These are phyloP conservation scores for Hermaeophaga mercurialis DNA, from an alignment of 2,888 invertebrate species.

Conservation along the genomic window DNA sequence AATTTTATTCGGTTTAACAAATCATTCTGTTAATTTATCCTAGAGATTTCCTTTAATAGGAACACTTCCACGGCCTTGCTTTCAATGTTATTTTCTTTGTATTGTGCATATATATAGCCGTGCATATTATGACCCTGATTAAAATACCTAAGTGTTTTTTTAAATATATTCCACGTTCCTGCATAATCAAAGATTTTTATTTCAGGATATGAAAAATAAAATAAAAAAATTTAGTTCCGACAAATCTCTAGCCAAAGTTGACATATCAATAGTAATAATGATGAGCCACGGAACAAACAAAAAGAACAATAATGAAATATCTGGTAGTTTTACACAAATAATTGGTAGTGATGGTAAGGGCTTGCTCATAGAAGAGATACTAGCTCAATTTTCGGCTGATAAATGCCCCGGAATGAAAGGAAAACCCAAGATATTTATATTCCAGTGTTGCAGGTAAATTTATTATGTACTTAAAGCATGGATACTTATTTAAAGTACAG, in stretches of 20 bases:
- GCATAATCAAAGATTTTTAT: constrained; percentile 1
- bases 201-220: constrained; percentile 46
- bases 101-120: too few species aligned
- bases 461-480: too few species aligned
- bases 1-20: too few species aligned
- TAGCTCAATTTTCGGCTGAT: constrained; percentile 64
- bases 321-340: constrained; percentile 62
- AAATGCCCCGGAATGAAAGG: constrained; percentile 61
- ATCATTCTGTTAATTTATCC: too few species aligned
- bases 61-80: too few species aligned
- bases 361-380: constrained; percentile 61
- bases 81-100: too few species aligned
- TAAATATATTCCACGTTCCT: too few species aligned
- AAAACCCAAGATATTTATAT: constrained; percentile 75
- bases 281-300: constrained; percentile 69
- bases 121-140: too few species aligned
- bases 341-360: constrained; percentile 64
- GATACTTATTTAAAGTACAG: too few species aligned
- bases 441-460: constrained; percentile 71
- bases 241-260: constrained; percentile 58
- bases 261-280: constrained; percentile 68
- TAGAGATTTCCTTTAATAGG: too few species aligned
- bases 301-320: constrained; percentile 42
- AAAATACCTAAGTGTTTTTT: too few species aligned
- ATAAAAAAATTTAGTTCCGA: constrained; percentile 55